These are phyloP conservation scores for Papilio gigon DNA, from an alignment of 2,888 invertebrate species.

Conservation along the genomic window DNA sequence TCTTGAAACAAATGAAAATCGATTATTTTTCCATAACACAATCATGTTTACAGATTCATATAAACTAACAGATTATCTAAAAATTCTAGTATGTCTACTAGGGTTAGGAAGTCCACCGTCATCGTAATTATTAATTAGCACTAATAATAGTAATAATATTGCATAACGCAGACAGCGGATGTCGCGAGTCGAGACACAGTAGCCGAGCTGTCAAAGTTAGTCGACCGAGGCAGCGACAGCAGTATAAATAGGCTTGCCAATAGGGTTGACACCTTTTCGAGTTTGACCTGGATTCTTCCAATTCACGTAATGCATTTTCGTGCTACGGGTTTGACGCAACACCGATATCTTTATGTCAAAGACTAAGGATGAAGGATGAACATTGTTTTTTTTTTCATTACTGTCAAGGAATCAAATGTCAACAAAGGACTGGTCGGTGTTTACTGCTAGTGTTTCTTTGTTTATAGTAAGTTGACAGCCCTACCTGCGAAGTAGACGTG, in stretches of 20 bases:
- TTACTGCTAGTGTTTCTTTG: background rate
- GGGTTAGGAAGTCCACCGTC: background rate
- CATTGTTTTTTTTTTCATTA: background rate
- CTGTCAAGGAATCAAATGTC: background rate
- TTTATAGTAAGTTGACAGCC: constrained; percentile 4
- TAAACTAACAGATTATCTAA: background rate
- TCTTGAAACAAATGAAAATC: too few relatives aligned
- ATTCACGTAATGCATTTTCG: background rate
- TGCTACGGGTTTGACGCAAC: background rate
- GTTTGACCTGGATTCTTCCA: background rate
- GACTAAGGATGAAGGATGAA: background rate
- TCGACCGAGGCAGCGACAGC: constrained; percentile 46
- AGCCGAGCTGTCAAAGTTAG: constrained; percentile 54
- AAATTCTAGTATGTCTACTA: background rate
- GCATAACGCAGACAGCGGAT: constrained; percentile 22
- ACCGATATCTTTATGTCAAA: background rate
- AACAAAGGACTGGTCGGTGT: background rate
- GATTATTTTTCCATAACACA: too few relatives aligned
- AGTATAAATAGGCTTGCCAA: constrained; percentile 58
- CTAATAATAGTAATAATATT: constrained; percentile 8
- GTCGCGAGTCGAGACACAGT: constrained; percentile 23
- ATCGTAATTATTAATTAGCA: background rate
- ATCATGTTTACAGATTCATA: background rate
- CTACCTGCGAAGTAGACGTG: constrained; percentile 54
- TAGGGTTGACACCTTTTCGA: background rate